These are phyloP conservation scores for Poecile montanus DNA, from an alignment of 2,797 vertebrate genomes.

Conservation along the genomic window DNA sequence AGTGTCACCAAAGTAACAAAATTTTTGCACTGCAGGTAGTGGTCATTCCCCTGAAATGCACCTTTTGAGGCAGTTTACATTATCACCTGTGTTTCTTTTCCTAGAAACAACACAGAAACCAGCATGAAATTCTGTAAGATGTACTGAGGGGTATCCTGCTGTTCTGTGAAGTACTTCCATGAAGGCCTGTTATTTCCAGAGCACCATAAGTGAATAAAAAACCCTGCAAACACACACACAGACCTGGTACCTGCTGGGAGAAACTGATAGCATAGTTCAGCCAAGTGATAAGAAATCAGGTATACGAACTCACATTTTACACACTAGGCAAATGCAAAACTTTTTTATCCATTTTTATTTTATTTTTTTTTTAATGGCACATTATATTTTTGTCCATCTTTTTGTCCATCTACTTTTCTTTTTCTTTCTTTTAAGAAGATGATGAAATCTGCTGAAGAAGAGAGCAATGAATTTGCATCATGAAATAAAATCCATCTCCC, in stretches of 20 bases:
- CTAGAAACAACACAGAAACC: background rate
- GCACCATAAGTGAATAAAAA: background rate
- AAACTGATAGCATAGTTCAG: background rate
- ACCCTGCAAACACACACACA: background rate
- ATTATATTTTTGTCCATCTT: background rate
- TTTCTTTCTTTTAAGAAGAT: background rate
- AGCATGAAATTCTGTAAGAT: background rate
- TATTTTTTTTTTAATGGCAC: background rate
- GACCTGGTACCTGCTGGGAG: background rate
- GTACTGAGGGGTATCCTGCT: background rate
- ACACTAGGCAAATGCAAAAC: background rate
- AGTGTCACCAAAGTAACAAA: background rate
- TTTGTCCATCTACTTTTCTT: background rate
- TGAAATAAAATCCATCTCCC: background rate
- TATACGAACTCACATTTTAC: background rate
- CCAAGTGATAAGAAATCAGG: background rate
- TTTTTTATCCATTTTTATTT: background rate
- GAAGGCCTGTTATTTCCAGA: background rate
- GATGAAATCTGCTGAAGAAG: background rate
- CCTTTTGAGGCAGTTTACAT: background rate
- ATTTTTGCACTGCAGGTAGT: background rate
- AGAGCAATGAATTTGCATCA: background rate
- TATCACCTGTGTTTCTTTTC: background rate
- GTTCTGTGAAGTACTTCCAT: background rate
- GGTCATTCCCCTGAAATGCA: background rate